Evolutionary conservation across 2,113 vertebrate genomes (phyloP).

Genomic region (Gorsachius goisagi): DNA sequence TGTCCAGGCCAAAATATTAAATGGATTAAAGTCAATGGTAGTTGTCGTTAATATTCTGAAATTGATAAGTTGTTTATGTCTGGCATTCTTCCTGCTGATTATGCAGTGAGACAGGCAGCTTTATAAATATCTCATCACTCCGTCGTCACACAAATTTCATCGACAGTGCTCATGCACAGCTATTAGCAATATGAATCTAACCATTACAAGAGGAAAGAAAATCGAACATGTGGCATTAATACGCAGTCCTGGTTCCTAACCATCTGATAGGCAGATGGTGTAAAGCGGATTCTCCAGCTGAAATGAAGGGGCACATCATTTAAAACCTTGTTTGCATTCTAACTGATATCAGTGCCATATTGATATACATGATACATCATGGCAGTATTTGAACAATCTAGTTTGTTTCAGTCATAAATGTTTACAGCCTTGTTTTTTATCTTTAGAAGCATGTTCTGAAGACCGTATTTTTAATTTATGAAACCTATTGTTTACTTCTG

Average conservation of each 20-base stretch:
- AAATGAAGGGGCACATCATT: slow-evolving; percentile 97
- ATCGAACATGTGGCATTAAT: slow-evolving; percentile 94
- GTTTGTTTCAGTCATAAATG: slow-evolving; percentile 91
- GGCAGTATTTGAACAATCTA: slow-evolving; percentile 88
- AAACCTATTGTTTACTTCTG: slow-evolving; percentile 83
- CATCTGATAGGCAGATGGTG: slow-evolving; percentile 99
- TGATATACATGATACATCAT: slow-evolving; percentile 98
- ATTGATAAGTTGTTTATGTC: slow-evolving; percentile 80
- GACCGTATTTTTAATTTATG: slow-evolving; percentile 84
- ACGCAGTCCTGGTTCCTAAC: slow-evolving; percentile 89
- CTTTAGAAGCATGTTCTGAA: slow-evolving; percentile 81
- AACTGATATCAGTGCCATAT: slow-evolving; percentile 98
- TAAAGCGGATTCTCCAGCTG: slow-evolving; percentile 89
- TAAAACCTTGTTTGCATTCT: slow-evolving; percentile 99
- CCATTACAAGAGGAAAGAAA: slow-evolving; percentile 85
- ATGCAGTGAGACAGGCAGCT: slow-evolving; percentile 84
- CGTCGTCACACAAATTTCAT: slow-evolving; percentile 86
- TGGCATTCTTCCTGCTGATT: slow-evolving; percentile 84
- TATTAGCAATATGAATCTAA: slow-evolving; percentile 89
- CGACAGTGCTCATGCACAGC: slow-evolving; percentile 87
- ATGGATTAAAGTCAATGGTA: slow-evolving; percentile 61
- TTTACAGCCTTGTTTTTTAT: slow-evolving; percentile 89
- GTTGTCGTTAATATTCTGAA: slow-evolving; percentile 79
- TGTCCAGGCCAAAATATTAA: slow-evolving; percentile 48
- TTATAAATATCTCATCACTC: slow-evolving; percentile 90